These are phyloP conservation scores for Colius striatus DNA, from an alignment of 2,113 vertebrate genomes.

Conservation along the genomic window DNA sequence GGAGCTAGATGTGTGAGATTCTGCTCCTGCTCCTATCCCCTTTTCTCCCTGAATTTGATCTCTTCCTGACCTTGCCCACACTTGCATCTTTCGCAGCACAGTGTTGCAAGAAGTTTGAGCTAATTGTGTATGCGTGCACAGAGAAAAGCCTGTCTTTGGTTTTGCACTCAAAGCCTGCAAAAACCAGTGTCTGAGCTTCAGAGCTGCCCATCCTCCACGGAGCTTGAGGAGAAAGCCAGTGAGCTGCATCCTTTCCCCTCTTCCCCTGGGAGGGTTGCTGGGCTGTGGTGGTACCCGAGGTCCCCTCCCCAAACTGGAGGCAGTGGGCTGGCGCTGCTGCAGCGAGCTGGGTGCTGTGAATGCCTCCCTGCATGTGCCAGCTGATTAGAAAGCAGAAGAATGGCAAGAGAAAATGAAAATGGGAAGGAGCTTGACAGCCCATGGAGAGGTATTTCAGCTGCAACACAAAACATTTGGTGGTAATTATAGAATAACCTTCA, in stretches of 20 bases:
- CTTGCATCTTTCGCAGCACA: neutral
- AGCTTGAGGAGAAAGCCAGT: accelerated
- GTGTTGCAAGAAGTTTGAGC: neutral
- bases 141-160: neutral
- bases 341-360: neutral
- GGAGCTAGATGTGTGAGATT: neutral
- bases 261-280: neutral
- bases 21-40: neutral
- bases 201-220: accelerated
- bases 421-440: slow-evolving; percentile 80
- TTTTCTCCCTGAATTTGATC: neutral
- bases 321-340: neutral
- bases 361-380: slow-evolving; percentile 53
- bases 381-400: slow-evolving; percentile 77
- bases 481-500: slow-evolving; percentile 87
- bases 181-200: neutral
- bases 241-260: neutral
- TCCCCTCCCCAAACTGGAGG: neutral
- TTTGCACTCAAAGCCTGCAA: neutral
- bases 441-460: slow-evolving; percentile 83
- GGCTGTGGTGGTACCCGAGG: neutral
- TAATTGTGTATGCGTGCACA: accelerated
- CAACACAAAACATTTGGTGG: slow-evolving; percentile 81
- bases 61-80: neutral
- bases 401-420: slow-evolving; percentile 77